Conservation (phyloP, 2,888 invertebrate genomes). For the Panopea generosa region DNA sequence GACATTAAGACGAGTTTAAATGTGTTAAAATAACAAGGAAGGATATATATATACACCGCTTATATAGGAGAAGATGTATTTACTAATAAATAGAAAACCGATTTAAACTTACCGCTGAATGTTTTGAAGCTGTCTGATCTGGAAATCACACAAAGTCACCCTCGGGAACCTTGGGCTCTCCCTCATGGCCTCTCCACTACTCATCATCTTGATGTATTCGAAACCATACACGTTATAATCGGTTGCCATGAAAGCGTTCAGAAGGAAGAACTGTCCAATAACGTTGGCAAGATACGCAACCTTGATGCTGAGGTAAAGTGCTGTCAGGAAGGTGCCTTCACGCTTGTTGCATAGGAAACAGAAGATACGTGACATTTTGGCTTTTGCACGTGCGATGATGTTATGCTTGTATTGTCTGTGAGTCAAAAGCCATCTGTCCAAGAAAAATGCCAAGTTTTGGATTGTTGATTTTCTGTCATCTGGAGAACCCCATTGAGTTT, state of each 20-base stretch:
- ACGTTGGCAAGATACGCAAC: constrained; percentile 75
- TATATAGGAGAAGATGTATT: too few relatives aligned
- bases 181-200: constrained; percentile 58
- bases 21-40: too few relatives aligned
- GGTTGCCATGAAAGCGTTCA: constrained; percentile 80
- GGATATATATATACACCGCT: too few relatives aligned
- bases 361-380: constrained; percentile 68
- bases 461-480: constrained; percentile 77
- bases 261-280: constrained; percentile 79
- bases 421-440: constrained; percentile 79
- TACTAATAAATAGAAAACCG: background rate
- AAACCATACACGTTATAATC: constrained; percentile 80
- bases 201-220: constrained; percentile 68
- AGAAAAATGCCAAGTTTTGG: constrained; percentile 74
- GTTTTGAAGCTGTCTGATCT: constrained; percentile 80
- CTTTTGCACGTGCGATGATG: constrained; percentile 71
- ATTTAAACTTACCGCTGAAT: constrained; percentile 66
- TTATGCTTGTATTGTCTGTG: constrained; percentile 78
- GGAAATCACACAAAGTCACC: constrained; percentile 80
- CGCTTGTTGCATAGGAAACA: constrained; percentile 79
- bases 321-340: constrained; percentile 78
- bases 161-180: constrained; percentile 72
- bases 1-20: too few relatives aligned
- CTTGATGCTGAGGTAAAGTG: constrained; percentile 77
- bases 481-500: constrained; percentile 77